phyloP scores from a whole-genome alignment of 2,113 vertebrate species.

The Etia nguti region DNA sequence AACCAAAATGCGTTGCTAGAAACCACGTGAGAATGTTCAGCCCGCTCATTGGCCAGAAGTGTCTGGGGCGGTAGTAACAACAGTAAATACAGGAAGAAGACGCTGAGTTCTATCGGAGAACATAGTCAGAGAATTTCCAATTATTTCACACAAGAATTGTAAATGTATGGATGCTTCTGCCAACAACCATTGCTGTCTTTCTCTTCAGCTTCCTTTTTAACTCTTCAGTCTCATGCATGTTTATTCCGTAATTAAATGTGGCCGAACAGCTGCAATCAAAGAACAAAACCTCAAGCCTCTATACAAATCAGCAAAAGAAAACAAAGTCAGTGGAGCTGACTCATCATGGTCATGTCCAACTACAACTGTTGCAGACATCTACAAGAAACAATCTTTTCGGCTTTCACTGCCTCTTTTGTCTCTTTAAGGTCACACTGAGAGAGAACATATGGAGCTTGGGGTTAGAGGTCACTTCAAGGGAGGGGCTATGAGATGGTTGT shows the following conservation, averaged over 20 bases:
- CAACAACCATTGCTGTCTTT: neutral
- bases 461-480: slow-evolving; percentile 17
- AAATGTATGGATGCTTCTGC: neutral
- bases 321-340: neutral
- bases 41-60: neutral
- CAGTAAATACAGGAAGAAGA: neutral
- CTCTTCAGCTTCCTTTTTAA: neutral
- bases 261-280: neutral
- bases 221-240: neutral
- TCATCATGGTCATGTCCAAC: neutral
- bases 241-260: neutral
- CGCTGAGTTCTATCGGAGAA: neutral
- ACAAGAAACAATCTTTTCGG: neutral
- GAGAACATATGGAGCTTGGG: slow-evolving; percentile 36
- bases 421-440: neutral
- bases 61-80: neutral
- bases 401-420: neutral
- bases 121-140: neutral
- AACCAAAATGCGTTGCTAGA: neutral
- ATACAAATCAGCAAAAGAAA: neutral
- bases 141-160: neutral
- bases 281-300: neutral
- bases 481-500: neutral
- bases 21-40: fast-evolving
- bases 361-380: neutral